Percentiles rank a stretch among this genome's conserved stretches.
These are phyloP conservation scores for Acleris cristana DNA, from an alignment of 2,888 invertebrate genomes.

Conservation along the genomic window DNA sequence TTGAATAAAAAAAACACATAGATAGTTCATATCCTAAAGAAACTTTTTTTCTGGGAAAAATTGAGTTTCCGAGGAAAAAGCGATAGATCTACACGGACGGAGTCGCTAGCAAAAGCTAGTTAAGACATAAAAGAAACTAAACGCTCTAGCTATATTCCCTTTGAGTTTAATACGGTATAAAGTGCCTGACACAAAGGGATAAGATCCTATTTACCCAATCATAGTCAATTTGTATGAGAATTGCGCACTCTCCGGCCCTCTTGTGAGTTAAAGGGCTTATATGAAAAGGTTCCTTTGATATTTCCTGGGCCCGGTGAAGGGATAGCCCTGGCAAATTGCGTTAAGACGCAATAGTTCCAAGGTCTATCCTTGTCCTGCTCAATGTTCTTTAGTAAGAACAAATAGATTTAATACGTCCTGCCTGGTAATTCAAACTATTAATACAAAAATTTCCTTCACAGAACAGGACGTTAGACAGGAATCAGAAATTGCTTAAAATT, in stretches of 20 bases:
- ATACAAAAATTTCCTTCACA: too few relatives aligned
- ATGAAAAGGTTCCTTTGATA: constrained; percentile 35
- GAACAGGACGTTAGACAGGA: too few relatives aligned
- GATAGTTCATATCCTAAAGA: too few relatives aligned
- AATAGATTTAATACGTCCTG: not conserved
- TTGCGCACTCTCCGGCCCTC: constrained; percentile 13
- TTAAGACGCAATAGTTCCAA: constrained; percentile 22
- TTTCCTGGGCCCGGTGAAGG: constrained; percentile 15
- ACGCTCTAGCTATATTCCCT: not conserved
- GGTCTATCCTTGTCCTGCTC: not conserved
- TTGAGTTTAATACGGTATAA: constrained; percentile 7
- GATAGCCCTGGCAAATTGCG: constrained; percentile 21
- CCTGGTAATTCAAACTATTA: too few relatives aligned
- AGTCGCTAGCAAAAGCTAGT: not conserved
- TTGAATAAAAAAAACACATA: too few relatives aligned
- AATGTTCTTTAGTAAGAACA: too few relatives aligned
- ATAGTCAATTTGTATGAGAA: constrained; percentile 30
- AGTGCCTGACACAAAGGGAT: constrained; percentile 16
- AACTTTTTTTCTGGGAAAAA: too few relatives aligned
- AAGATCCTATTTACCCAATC: constrained; percentile 30
- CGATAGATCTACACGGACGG: not conserved
- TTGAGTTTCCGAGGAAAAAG: too few relatives aligned
- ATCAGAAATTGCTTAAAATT: too few relatives aligned
- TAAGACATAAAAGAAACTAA: not conserved
- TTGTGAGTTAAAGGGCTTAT: constrained; percentile 14